phyloP scores from a whole-genome alignment of 2,113 vertebrate genomes.

The Corythaeola cristata region DNA sequence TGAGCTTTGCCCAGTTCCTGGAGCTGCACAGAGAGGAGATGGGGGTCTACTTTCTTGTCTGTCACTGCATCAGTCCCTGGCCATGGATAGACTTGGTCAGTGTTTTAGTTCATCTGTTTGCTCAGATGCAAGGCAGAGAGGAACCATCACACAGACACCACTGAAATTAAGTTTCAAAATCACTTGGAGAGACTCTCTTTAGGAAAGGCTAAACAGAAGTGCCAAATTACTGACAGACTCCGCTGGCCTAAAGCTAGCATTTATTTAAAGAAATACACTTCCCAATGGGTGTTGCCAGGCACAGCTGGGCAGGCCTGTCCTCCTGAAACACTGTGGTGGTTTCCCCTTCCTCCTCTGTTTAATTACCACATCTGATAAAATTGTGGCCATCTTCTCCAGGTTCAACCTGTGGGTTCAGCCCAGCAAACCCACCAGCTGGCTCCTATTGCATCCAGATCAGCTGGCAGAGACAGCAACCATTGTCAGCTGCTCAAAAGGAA shows the following conservation, averaged over 20 bases:
- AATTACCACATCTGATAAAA: neutral
- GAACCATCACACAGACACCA: neutral
- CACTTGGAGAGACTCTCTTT: neutral
- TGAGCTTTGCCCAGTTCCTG: neutral
- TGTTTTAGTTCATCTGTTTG: too few species aligned
- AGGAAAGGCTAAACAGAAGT: neutral
- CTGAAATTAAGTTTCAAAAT: neutral
- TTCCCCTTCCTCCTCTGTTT: neutral
- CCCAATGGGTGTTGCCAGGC: neutral
- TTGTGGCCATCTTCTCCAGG: neutral
- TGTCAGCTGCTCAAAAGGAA: neutral
- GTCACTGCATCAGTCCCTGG: neutral
- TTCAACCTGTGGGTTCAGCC: accelerated
- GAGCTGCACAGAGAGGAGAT: neutral
- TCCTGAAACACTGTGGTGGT: neutral
- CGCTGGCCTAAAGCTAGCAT: neutral
- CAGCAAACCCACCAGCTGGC: neutral
- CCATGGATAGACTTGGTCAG: too few species aligned
- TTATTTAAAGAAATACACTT: neutral
- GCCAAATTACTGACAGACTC: neutral
- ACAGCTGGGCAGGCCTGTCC: neutral
- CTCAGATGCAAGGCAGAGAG: neutral
- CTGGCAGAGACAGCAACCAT: neutral
- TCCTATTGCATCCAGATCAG: neutral
- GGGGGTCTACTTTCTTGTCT: neutral